A percentile compares a stretch with the other conserved stretches of the same genome.
Conservation (phyloP, 92 coral and sea anemone species). For the Parazoanthus darwini region DNA sequence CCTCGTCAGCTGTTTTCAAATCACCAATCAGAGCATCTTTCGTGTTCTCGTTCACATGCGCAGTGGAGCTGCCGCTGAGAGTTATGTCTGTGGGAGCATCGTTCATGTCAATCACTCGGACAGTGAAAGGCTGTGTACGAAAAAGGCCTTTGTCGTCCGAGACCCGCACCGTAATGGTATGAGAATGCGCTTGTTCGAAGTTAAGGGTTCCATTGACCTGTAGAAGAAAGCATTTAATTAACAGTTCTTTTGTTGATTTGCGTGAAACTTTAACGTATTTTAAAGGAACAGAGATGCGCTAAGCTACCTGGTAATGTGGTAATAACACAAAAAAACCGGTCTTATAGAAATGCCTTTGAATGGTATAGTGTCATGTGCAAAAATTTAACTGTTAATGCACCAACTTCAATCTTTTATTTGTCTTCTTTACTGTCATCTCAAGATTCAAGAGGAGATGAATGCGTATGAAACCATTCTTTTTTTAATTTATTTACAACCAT, state of each 20-base stretch:
- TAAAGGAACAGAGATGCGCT: background rate
- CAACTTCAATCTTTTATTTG: background rate
- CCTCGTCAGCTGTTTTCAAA: conserved; percentile 79
- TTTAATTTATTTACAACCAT: too few relatives aligned
- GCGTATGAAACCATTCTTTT: background rate
- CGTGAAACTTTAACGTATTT: background rate
- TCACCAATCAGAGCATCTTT: conserved; percentile 70
- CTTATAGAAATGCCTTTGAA: background rate
- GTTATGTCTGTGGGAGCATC: conserved; percentile 85
- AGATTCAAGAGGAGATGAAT: background rate
- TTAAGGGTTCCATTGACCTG: conserved; percentile 66
- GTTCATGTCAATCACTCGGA: conserved; percentile 72
- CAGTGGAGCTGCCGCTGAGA: conserved; percentile 75
- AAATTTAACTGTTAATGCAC: background rate
- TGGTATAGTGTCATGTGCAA: background rate
- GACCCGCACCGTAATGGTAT: conserved; percentile 72
- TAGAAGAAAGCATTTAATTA: background rate
- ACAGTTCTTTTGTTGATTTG: too few relatives aligned
- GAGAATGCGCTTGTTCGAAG: conserved; percentile 72
- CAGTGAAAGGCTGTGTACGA: conserved; percentile 57
- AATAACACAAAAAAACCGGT: too few relatives aligned
- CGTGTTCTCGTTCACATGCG: conserved; percentile 78
- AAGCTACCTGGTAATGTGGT: background rate
- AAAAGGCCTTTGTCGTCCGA: conserved; percentile 83
- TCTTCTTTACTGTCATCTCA: background rate